Percentiles rank a stretch among this genome's conserved stretches.
Evolutionary conservation across 1,140 invertebrate species (phyloP).

Genomic region (Drosophila nigromelanica): DNA sequence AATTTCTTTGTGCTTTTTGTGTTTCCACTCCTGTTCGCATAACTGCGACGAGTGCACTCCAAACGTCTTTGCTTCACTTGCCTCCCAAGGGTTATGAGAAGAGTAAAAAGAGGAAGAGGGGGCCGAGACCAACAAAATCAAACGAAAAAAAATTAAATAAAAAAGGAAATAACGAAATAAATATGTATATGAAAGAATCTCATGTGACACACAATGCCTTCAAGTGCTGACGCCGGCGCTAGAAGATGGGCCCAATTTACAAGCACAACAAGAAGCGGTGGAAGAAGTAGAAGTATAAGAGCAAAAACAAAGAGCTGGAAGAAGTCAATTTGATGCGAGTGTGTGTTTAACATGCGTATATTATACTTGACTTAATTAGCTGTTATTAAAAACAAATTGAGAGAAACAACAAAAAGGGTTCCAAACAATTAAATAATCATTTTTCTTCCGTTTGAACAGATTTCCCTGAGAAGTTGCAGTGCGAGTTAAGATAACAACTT

Average conservation of each 20-base stretch:
- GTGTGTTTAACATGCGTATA: constrained; percentile 63
- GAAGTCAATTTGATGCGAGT: constrained; percentile 37
- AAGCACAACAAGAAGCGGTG: constrained; percentile 14
- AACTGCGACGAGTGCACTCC: constrained; percentile 67
- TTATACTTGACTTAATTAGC: constrained; percentile 78
- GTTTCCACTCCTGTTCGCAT: constrained; percentile 61
- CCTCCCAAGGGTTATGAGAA: constrained; percentile 1
- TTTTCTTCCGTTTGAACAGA: constrained; percentile 45
- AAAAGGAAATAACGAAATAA: constrained; percentile 29
- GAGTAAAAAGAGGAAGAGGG: background rate
- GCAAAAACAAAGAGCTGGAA: constrained; percentile 18
- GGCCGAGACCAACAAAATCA: constrained; percentile 16
- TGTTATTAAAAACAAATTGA: constrained; percentile 79
- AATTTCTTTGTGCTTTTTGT: constrained; percentile 79
- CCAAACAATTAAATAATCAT: constrained; percentile 73
- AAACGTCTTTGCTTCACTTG: constrained; percentile 70
- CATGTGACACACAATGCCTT: constrained; percentile 57
- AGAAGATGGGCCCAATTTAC: constrained; percentile 64
- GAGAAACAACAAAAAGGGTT: constrained; percentile 36
- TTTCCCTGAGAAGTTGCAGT: constrained; percentile 8
- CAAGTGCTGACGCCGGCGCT: constrained; percentile 49
- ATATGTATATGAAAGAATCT: constrained; percentile 42
- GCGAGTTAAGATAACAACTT: too few species aligned
- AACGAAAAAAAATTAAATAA: constrained; percentile 30
- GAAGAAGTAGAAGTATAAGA: background rate